Base-by-base conservation (phyloP, 2,888 invertebrate genomes). In the Leptinotarsa peninsularis region DNA sequence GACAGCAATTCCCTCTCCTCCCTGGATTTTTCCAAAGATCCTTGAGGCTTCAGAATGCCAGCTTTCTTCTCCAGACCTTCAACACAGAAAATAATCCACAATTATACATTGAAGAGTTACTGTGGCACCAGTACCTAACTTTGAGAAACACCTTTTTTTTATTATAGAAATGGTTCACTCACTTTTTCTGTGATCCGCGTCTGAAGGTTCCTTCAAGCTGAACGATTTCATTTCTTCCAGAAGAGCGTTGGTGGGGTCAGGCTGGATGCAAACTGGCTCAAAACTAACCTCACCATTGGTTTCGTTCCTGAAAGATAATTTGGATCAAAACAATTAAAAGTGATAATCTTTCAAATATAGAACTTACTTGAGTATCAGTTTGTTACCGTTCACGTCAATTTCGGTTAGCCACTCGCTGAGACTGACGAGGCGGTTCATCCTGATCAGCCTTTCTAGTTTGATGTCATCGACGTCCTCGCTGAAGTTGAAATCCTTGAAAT, bases 41-140 rank as follows among this genome's bases (percentile, higher is more conserved):
- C 93, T 84, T 94, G 93, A 0, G 94, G 93, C 84, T 94, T 94
- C 78, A 94, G 87, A 78, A 94, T 94, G 4, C 93, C 94, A 1
- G 85, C 85, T 67, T 87, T 85, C 79, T 84, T 87, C 78, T 88
- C 88, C 17, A 80, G 71, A 78, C 77, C 80, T 80, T 58, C 50
- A 71, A 77, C 67, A 56, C n/a, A 23, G 4, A 74, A n/a, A 63
- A 63, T 15, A 23, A 58, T 58, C 15, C 10, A 15, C 58, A 3
- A 43, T 43, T 2, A 23, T 58, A 58, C 58, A 58, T 18, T 21
- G 10, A 56, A 3, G 21, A 67, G 54, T 69, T 43, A n/a, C 7
- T 18, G 17, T n/a, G 63, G 63, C 63, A 33, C 43, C 17, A n/a
- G n/a, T 0, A 27, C 43, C 15, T 7, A 43, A 63, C 33, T 33